Conservation (phyloP, 2,113 vertebrate species). For the Xerus inauris region DNA sequence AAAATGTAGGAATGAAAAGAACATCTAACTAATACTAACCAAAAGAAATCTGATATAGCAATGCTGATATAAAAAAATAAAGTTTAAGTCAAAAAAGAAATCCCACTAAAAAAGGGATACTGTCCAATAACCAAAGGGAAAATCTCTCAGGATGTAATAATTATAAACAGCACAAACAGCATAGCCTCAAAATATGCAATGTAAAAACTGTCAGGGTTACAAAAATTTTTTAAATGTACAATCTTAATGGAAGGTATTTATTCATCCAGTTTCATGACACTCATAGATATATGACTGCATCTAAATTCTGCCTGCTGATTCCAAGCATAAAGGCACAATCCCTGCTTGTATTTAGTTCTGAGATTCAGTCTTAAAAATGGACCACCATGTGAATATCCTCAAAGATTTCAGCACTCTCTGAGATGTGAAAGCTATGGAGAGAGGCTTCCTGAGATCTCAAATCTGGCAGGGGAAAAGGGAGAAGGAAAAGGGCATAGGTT, state of each 20-base stretch:
- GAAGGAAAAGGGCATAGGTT: not conserved
- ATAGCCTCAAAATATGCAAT: not conserved
- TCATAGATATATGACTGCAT: not conserved
- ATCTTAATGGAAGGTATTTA: not conserved
- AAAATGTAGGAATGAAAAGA: not conserved
- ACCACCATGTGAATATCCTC: not conserved
- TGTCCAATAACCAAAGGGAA: not conserved
- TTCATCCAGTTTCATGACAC: not conserved
- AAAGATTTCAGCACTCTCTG: not conserved
- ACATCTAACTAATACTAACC: not conserved
- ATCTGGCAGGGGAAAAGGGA: not conserved
- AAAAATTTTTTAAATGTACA: not conserved
- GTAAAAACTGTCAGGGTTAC: not conserved
- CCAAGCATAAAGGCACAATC: not conserved
- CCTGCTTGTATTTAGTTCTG: not conserved
- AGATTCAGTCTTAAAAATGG: not conserved
- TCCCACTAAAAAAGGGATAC: not conserved
- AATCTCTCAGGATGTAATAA: not conserved
- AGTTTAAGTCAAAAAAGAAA: not conserved
- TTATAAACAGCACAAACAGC: not conserved
- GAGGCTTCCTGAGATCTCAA: not conserved
- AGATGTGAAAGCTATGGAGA: not conserved
- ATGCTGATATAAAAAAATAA: not conserved
- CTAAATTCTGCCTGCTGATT: not conserved
- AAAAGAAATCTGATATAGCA: not conserved